Evolutionary conservation across 2,113 vertebrate species (phyloP), one percentile per base, ranked within the genome.

Genomic region (Pardalotus punctatus): DNA sequence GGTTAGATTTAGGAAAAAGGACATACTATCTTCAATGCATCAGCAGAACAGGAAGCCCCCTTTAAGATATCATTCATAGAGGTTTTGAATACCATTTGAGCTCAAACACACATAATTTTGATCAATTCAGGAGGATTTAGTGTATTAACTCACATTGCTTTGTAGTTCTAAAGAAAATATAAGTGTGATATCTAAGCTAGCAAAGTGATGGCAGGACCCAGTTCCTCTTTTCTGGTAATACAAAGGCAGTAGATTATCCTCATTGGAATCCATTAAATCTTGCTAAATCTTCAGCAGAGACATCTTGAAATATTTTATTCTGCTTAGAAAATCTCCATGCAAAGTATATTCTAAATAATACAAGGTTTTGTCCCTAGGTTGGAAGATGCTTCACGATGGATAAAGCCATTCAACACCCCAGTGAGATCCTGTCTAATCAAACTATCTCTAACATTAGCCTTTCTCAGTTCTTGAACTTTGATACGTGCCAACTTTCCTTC

Each of bases 401-500:
- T 84, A 81, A 83, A 90, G 67, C 42, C 64, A 66, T 72, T 69
- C 81, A 70, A 82, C 62, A 79, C 11, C 57, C 88, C 84, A 91
- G 80, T 35, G 94, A 90, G 94, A 58, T 71, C 86, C 67, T 89
- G 57, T 21, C 86, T 60, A 97, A 97, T 19, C 94, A 86, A 79
- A 96, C 92, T 15, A 8, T 31, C 51, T 56, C 70, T 64, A 97
- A 97, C 70, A 95, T 64, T 45, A 97, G 93, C 74, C 90, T 86
- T 64, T 96, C 96, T 15, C 94, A 94, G 51, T 97, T 98, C 82
- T 58, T 92, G 48, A 93, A 96, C 74, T 97, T 98, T 60, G 97
- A 98, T 14, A 90, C 94, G 2, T 98, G 97, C 67, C 96, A 81
- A 2, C 89, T 93, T 33, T 96, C 97, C 86, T 95, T 86, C 56